These are phyloP conservation scores for Hipposideros armiger DNA, from an alignment of 2,113 vertebrate species.

Conservation along the genomic window DNA sequence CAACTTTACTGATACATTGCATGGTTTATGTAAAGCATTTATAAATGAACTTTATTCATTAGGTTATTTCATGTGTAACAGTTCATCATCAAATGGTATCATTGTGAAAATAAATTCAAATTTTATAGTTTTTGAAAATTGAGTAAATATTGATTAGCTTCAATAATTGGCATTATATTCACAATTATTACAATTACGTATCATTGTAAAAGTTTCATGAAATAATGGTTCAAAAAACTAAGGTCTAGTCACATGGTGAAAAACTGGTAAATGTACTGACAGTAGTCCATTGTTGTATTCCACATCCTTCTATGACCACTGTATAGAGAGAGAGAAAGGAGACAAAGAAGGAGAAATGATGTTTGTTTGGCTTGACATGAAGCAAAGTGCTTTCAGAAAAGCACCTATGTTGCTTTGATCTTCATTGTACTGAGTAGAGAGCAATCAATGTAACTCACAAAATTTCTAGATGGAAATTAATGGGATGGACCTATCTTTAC, in stretches of 20 bases:
- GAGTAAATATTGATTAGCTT: neutral
- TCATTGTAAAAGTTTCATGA: neutral
- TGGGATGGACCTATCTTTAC: neutral
- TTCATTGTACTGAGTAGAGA: neutral
- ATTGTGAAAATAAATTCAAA: neutral
- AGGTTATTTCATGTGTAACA: neutral
- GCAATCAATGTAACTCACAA: neutral
- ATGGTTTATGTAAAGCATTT: neutral
- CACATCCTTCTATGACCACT: neutral
- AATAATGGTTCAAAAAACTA: neutral
- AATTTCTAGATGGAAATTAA: neutral
- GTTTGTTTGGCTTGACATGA: neutral
- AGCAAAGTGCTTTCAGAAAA: neutral
- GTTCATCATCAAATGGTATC: neutral
- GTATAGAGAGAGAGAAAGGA: no score
- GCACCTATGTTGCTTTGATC: neutral
- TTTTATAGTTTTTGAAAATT: neutral
- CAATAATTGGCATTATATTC: neutral
- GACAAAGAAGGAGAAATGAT: neutral
- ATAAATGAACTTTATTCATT: neutral
- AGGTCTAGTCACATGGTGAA: neutral
- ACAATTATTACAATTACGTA: neutral
- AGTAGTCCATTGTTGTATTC: neutral
- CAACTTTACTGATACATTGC: neutral
- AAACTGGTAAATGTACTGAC: neutral